phyloP scores from a whole-genome alignment of 1,140 invertebrate genomes.

The Chironomus striatipennis region DNA sequence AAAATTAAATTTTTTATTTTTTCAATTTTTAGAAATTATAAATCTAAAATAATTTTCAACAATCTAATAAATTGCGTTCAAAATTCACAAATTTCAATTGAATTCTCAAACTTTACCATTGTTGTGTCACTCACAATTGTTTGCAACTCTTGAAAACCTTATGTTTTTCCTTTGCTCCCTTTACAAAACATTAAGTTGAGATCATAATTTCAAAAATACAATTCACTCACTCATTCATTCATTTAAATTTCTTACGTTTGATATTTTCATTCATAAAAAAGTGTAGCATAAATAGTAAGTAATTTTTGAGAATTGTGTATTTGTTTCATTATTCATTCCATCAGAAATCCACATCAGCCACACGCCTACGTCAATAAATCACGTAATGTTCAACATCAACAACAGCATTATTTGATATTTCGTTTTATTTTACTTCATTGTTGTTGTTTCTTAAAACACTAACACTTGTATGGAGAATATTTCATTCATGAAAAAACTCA shows the following conservation, averaged over 20 bases:
- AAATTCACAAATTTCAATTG: background rate
- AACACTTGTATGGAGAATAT: background rate
- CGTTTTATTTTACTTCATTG: too few species aligned
- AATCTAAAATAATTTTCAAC: too few species aligned
- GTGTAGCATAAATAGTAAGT: background rate
- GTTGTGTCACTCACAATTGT: too few species aligned
- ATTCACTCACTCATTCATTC: background rate
- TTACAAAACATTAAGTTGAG: background rate
- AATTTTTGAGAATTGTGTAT: background rate
- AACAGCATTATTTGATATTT: too few species aligned
- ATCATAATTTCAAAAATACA: background rate
- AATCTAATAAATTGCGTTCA: too few species aligned
- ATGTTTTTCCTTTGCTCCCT: background rate
- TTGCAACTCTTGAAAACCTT: background rate
- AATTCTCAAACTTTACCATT: too few species aligned
- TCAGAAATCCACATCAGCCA: background rate
- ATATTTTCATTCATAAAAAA: background rate
- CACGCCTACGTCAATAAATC: background rate
- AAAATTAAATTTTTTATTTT: too few species aligned
- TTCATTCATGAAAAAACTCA: conserved; percentile 6
- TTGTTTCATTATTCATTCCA: background rate
- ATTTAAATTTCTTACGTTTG: background rate
- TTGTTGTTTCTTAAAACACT: background rate
- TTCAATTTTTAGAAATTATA: too few species aligned
- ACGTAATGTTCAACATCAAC: background rate